A percentile compares a stretch with the other conserved stretches of the same genome.
Evolutionary conservation across 2,113 vertebrate genomes (phyloP).

Genomic region (Bubo blakistoni): DNA sequence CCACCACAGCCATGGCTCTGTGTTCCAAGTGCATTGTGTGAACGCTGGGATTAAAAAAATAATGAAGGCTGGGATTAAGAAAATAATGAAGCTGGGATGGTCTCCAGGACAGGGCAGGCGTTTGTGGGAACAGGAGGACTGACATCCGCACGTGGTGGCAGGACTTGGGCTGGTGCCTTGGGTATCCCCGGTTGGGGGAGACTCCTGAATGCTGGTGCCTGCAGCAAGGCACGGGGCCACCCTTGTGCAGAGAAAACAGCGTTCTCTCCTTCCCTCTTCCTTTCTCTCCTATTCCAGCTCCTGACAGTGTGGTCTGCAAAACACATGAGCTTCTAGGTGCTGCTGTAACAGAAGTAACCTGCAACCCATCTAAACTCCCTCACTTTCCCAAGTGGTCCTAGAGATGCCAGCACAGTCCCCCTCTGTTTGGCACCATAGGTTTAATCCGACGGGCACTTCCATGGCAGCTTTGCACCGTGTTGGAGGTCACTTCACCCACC

Average conservation of each 20-base stretch:
- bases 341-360: background rate
- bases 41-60: background rate
- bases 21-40: background rate
- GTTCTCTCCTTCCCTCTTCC: background rate
- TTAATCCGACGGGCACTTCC: background rate
- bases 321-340: background rate
- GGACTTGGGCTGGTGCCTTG: background rate
- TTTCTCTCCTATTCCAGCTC: background rate
- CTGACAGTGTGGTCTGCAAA: background rate
- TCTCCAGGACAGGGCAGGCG: background rate
- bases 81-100: background rate
- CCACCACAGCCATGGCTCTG: background rate
- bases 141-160: accelerated
- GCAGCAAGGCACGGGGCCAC: background rate
- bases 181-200: background rate
- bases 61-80: background rate
- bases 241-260: background rate
- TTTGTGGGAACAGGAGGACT: background rate
- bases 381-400: background rate
- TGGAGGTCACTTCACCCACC: background rate
- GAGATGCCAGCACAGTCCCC: too few relatives aligned
- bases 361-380: background rate
- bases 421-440: background rate
- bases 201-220: background rate
- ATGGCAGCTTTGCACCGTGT: accelerated